phyloP scores from a whole-genome alignment of 2,113 vertebrate genomes.

The Lycaon pictus region DNA sequence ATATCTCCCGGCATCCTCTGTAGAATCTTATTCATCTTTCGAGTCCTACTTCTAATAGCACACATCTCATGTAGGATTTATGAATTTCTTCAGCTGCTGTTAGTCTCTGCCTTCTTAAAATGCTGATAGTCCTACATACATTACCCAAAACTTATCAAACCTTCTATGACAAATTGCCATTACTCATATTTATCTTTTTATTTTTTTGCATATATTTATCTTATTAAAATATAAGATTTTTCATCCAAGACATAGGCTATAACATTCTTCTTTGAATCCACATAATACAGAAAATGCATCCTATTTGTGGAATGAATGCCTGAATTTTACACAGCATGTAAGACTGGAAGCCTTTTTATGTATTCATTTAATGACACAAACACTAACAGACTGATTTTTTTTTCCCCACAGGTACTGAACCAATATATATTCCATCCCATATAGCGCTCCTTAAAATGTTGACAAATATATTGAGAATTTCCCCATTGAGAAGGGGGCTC shows the following conservation, averaged over 20 bases:
- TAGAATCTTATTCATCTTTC: neutral
- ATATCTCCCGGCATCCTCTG: neutral
- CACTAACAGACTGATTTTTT: neutral
- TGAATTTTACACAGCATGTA: neutral
- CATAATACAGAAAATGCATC: neutral
- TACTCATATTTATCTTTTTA: neutral
- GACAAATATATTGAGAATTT: neutral
- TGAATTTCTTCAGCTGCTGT: neutral
- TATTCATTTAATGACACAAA: neutral
- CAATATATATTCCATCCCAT: neutral
- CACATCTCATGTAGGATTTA: neutral
- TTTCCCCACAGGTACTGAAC: neutral
- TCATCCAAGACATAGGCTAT: neutral
- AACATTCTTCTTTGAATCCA: neutral
- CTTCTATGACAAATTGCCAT: neutral
- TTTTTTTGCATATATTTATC: constrained; percentile 18
- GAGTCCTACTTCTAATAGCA: neutral
- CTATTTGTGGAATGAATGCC: neutral
- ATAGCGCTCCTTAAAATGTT: neutral
- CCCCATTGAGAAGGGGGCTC: neutral
- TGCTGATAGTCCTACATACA: neutral
- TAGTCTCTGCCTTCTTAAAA: neutral
- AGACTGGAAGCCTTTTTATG: neutral
- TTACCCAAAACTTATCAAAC: neutral
- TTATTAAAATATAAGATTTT: neutral